Percentiles rank a stretch among this genome's conserved stretches.
phyloP scores from a whole-genome alignment of 2,888 invertebrate species.

The Drosophila kambysellisi region DNA sequence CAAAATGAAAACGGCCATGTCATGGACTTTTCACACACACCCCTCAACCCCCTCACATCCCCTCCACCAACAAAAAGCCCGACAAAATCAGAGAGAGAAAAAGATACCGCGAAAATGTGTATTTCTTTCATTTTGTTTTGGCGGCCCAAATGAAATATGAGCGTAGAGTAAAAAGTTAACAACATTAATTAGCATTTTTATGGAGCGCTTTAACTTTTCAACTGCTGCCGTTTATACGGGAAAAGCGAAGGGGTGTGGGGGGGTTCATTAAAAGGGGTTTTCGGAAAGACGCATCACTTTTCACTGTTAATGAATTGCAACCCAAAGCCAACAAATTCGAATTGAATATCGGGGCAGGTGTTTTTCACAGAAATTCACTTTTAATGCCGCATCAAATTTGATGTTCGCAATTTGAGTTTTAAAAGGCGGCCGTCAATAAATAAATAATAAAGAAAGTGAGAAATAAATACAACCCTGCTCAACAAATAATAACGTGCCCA shows the following conservation, averaged over 20 bases:
- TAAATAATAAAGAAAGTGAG: slow-evolving; percentile 27
- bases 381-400: slow-evolving; percentile 44
- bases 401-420: slow-evolving; percentile 51
- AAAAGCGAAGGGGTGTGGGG: not conserved
- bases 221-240: not conserved
- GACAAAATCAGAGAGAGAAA: slow-evolving; percentile 29
- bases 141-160: slow-evolving; percentile 66
- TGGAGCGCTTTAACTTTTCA: slow-evolving; percentile 64
- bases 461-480: not conserved
- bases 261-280: slow-evolving; percentile 7
- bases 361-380: slow-evolving; percentile 12
- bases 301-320: slow-evolving; percentile 31
- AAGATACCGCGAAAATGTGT: slow-evolving; percentile 12
- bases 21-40: slow-evolving; percentile 53
- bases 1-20: slow-evolving; percentile 53
- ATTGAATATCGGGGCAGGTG: slow-evolving; percentile 31
- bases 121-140: not conserved
- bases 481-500: not conserved
- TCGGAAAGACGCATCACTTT: slow-evolving; percentile 38
- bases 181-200: slow-evolving; percentile 82
- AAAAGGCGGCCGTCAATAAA: slow-evolving; percentile 9
- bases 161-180: slow-evolving; percentile 77
- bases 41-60: not conserved
- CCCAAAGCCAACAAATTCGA: not conserved
- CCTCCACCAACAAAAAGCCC: not conserved